A percentile compares a stretch with the other conserved stretches of the same genome.
These are phyloP conservation scores for Drosophila barbarae DNA, from an alignment of 2,888 invertebrate species.

Conservation along the genomic window DNA sequence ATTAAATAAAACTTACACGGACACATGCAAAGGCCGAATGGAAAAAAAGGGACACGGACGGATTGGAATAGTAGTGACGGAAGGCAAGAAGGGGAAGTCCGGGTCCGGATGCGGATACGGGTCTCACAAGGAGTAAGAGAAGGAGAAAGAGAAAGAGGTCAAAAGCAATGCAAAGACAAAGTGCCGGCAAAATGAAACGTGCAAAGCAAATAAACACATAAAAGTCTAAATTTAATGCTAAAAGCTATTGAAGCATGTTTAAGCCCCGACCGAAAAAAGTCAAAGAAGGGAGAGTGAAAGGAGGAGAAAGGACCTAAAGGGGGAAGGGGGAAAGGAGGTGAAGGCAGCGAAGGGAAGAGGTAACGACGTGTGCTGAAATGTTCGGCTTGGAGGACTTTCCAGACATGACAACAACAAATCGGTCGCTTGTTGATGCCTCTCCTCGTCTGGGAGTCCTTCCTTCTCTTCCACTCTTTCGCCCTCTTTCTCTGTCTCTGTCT, in stretches of 20 bases:
- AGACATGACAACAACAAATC: conserved; percentile 33
- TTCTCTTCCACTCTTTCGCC: neutral
- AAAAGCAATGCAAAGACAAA: conserved; percentile 51
- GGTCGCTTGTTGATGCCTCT: conserved; percentile 46
- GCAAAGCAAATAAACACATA: conserved; percentile 71
- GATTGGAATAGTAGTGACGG: conserved; percentile 4
- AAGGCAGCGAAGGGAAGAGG: conserved; percentile 5
- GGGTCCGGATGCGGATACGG: conserved; percentile 2
- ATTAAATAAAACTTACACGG: conserved; percentile 66
- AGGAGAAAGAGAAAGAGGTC: conserved; percentile 14
- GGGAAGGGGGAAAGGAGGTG: neutral
- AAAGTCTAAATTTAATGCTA: conserved; percentile 71
- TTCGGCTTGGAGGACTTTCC: conserved; percentile 28
- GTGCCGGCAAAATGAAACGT: conserved; percentile 60
- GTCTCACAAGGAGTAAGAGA: neutral
- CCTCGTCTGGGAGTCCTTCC: conserved; percentile 9
- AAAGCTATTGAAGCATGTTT: conserved; percentile 66
- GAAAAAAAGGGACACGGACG: conserved; percentile 3
- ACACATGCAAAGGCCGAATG: conserved; percentile 16
- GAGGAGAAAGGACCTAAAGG: neutral
- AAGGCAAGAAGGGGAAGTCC: neutral
- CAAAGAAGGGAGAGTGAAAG: neutral
- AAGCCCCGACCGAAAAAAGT: conserved; percentile 11
- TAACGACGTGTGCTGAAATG: conserved; percentile 39
- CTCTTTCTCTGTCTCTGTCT: neutral